Base-by-base conservation (phyloP, 2,888 invertebrate species). In the Nebria salina region DNA sequence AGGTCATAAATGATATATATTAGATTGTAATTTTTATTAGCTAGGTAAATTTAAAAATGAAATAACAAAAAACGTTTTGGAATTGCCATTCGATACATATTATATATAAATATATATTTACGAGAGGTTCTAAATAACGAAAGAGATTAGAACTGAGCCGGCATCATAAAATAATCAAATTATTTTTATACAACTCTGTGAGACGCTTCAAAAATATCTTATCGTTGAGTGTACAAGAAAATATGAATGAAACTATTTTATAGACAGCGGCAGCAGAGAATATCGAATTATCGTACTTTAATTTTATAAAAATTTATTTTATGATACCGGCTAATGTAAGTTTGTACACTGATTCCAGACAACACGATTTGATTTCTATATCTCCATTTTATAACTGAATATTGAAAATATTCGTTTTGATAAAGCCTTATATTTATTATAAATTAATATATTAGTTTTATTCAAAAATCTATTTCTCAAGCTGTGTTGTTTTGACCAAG, bases 81-180 rank as follows among this genome's bases (percentile, higher is more conserved):
- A 86, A 85, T 86, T 86, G 87, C 86, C 86, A 86, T 87, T 86
- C 85, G 85, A 86, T 84, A 82, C 80, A 75, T 79, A 81, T 77
- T 78, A 82, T 72, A 76, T 79, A 82, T 79, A 76, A 43, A 76
- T 25, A 65, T 25, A 81, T 76, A 76, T 82, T 79, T 79, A 82
- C 72, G 76, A 70, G 11, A 70, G 25, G 78, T 83, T 74, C 77
- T 81, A 79, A 74, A 65, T 72, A 64, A 72, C 68, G 70, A 70
- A 76, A 82, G 76, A 76, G 75, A 76, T 73, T 66, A 25, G 65
- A 64, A 75, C 77, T 77, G 68, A 65, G 70, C 75, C 72, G 78
- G 43, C 68, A 72, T 81, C 73, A 74, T 82, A 68, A 78, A 77
- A 76, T 81, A 76, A 76, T 34, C 25, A n/a, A 42, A 68, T 81